Evolutionary conservation across 2,888 invertebrate species (phyloP), one percentile per base, ranked within the genome.

Genomic region (Tortrix viridana): DNA sequence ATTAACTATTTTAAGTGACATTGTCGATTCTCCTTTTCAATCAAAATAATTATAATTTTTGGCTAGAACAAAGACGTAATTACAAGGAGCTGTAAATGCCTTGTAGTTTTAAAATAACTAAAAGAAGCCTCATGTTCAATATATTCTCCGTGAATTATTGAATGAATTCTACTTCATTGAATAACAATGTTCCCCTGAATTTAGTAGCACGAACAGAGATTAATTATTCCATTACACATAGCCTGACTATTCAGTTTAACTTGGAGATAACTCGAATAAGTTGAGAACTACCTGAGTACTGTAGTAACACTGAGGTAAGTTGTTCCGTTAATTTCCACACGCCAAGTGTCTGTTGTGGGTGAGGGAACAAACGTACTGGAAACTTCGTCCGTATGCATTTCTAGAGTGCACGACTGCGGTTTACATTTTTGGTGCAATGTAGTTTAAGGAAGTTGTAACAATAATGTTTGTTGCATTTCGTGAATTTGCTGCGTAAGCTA

Each of bases 151-250:
- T 26, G 14, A 60, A 16, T 48, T 37, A 54, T 47, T 46, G 37
- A 50, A 20, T 32, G 20, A 12, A 4, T 56, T 18, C 50, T 16
- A 20, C 43, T 26, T 52, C 12, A 32, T 60, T 37, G 52, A 46
- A 44, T 59, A 52, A 60, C 52, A 60, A n/a, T 38, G 22, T 60
- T 32, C 3, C 32, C 18, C 26, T 3, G 43, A 32, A 43, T 49
- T 53, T 41, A 60, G 47, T 56, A 38, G 19, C 43, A 32, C n/a
- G 23, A 48, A 49, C 55, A 46, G 44, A 61, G 61, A 61, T 61
- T 56, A 61, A 61, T 61, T 61, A 61, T 56, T 49, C 55, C 44
- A 55, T 61, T 55, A 61, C 61, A 56, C 44, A 37, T 49, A 56
- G 47, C 22, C 48, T 41, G 53, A 54, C 54, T 60, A 49, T 60